phyloP scores from a whole-genome alignment of 1,140 invertebrate species.

The Heliconius himera region DNA sequence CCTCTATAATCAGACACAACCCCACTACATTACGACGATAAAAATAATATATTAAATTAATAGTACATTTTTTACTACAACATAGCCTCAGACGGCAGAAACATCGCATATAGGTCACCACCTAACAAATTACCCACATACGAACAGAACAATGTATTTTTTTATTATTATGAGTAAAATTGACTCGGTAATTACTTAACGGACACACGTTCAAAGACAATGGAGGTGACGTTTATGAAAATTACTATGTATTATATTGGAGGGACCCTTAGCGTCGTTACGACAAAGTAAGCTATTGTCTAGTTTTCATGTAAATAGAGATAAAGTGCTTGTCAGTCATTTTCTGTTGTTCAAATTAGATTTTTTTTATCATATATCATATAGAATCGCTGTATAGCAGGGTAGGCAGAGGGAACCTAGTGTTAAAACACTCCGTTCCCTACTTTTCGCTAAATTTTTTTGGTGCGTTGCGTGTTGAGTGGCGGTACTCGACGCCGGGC shows the following conservation, averaged over 20 bases:
- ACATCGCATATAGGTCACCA: conserved; percentile 34
- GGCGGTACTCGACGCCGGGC: too few species aligned
- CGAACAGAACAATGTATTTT: conserved; percentile 37
- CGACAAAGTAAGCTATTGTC: neutral
- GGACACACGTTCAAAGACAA: conserved; percentile 21
- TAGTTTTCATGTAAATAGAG: neutral
- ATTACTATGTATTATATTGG: conserved; percentile 5
- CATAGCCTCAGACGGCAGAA: neutral
- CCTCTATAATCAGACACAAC: too few species aligned
- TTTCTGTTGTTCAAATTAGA: too few species aligned
- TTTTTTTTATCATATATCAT: neutral
- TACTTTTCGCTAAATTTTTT: too few species aligned
- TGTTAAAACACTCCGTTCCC: too few species aligned
- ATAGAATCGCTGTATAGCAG: too few species aligned
- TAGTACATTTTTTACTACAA: neutral
- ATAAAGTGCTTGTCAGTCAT: neutral
- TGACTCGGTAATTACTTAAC: conserved; percentile 35
- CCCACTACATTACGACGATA: too few species aligned
- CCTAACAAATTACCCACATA: conserved; percentile 41
- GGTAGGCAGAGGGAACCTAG: too few species aligned
- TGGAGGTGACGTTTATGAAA: conserved; percentile 7
- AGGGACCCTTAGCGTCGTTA: neutral
- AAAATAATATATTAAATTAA: neutral
- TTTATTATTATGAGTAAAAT: conserved; percentile 30
- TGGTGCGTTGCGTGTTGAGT: too few species aligned